Base-by-base conservation (phyloP, 2,113 vertebrate species). In the Cercopithecus mona region DNA sequence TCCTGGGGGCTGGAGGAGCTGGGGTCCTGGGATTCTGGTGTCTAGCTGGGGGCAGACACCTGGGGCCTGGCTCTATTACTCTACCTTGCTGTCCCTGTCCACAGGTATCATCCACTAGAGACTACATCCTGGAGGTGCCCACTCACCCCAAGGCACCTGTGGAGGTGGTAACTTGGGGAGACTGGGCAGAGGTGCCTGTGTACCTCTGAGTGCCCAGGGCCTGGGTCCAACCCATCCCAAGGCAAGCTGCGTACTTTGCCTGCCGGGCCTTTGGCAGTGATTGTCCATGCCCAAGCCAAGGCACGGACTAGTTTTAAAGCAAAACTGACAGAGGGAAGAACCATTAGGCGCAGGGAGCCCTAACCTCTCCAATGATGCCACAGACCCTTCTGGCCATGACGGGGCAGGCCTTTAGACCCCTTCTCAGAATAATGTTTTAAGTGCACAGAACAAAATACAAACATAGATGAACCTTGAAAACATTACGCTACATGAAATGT, bases 331-430 rank as follows among this genome's bases (percentile, higher is more conserved):
- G 64, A 20, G n/a, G 38, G 64, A 45, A 43, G 79, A 38, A 18
- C n/a, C 48, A 43, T 20, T 20, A 30, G 52, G 52, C 6, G 61
- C 40, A 80, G 59, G 13, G 52, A 25, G 32, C 18, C 40, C 23
- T 35, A 3, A 11, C 45, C 93, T 57, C 59, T 40, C 18, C 45
- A 8, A 6, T 2, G 55, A 22, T 2, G 12, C 38, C n/a, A 6
- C 16, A 11, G 32, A 25, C 18, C 2, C 12, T 32, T 3, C 0
- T 2, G n/a, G 40, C 55, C 5, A 3, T 6, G 38, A n/a, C 0
- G 12, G 8, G n/a, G n/a, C 32, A 12, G 72, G 76, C 6, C 64
- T 27, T 17, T 0, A 4, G 61, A 22, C 4, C 27, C 38, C 52
- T 27, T 27, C 50, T 80, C 45, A 45, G n/a, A 55, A 30, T 1